Conservation (phyloP, 2,113 vertebrate species). For the Cynopterus brachyotis region DNA sequence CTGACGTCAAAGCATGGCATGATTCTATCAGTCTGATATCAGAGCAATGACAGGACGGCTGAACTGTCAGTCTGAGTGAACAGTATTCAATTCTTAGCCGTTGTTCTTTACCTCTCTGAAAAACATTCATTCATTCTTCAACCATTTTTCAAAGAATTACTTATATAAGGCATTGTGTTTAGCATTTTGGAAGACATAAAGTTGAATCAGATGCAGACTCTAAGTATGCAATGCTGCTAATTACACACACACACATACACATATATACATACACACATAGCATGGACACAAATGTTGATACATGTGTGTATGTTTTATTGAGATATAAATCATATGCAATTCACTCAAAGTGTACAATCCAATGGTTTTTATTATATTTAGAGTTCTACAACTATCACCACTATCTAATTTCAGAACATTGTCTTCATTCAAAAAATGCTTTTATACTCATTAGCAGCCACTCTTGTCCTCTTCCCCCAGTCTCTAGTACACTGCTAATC, state of each 20-base stretch:
- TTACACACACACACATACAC: not conserved
- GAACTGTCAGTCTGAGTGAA: not conserved
- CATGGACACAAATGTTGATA: not conserved
- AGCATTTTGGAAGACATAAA: not conserved
- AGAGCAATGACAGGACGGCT: not conserved
- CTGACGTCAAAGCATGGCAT: not conserved
- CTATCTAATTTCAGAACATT: not conserved
- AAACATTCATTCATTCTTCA: not conserved
- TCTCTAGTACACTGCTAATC: not conserved
- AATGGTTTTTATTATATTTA: not conserved
- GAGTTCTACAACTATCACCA: not conserved
- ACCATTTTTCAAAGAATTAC: not conserved
- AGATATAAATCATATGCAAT: not conserved
- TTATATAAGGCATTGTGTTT: not conserved
- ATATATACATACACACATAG: no score
- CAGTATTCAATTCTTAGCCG: not conserved
- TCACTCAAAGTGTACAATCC: not conserved
- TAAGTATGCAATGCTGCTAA: not conserved
- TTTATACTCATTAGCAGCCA: not conserved
- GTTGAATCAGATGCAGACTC: not conserved
- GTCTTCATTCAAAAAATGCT: not conserved
- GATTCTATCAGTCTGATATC: not conserved
- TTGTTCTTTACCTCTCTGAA: slow-evolving; percentile 14
- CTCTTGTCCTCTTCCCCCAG: not conserved
- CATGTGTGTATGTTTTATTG: not conserved